Evolutionary conservation across 2,797 vertebrate species (phyloP), one percentile per base, ranked within the genome.

Genomic region (Xenopus petersii): DNA sequence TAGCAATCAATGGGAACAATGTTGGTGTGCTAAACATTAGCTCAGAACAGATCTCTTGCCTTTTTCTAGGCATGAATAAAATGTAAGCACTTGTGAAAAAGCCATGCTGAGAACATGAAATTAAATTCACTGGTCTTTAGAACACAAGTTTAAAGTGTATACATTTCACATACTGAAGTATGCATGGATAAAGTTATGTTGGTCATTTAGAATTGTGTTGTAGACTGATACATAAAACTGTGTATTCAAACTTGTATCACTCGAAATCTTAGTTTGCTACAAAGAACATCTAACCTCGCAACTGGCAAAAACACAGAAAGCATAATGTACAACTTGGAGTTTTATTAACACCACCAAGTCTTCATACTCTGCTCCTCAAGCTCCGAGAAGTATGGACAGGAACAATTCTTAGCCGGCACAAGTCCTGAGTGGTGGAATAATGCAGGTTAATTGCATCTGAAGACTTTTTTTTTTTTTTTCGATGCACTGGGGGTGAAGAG

Each of bases 291-390:
- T 36, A 49, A 24, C 17, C 68, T 47, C 26, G 47, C 15, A 5
- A 47, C 4, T 51, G 8, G 6, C 24, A n/a, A 59, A 67, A 12
- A 56, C 11, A 30, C 17, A 64, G 3, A 65, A n/a, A 12, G 30
- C 24, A 56, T 12, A 33, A 67, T 60, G 76, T 24, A 73, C 76
- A 78, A 73, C 71, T 69, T 78, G 75, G 60, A 75, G 69, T 49
- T 21, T 64, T 9, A 9, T n/a, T 21, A 67, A 70, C 30, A 71
- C 64, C 59, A 58, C 67, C 64, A 67, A 61, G 71, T 56, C 15
- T 67, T 24, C 54, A 67, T 42, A 15, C 48, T 70, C 64, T 74
- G 54, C 55, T 74, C 66, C 71, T 70, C 13, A 49, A 42, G 55
- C 61, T 68, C 59, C 60, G 21, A 60, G 42, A 64, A 73, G 10